Percentiles rank a stretch among this genome's conserved stretches.
Conservation (phyloP, 2,888 invertebrate genomes). For the Scaptomyza parva region DNA sequence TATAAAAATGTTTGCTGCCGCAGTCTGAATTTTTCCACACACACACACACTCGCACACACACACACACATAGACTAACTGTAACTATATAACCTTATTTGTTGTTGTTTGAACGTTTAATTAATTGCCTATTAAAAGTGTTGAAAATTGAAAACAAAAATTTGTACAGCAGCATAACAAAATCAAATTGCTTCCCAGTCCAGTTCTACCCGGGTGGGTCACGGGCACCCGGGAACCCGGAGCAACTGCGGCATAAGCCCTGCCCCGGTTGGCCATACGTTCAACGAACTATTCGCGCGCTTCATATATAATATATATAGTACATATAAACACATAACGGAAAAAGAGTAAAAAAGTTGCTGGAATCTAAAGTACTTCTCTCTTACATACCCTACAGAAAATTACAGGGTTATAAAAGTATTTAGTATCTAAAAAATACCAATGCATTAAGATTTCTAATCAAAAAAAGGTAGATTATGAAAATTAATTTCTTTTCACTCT, state of each 20-base stretch:
- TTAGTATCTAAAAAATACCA: neutral
- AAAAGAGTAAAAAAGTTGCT: neutral
- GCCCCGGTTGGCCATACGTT: conserved; percentile 10
- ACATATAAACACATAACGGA: conserved; percentile 3
- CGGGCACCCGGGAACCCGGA: conserved; percentile 7
- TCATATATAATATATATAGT: conserved; percentile 2
- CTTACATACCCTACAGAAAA: neutral
- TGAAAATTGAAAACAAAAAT: conserved; percentile 75
- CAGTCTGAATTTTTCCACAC: conserved; percentile 14
- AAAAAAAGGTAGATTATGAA: too few relatives aligned
- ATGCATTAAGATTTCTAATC: too few relatives aligned
- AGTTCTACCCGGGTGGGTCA: conserved; percentile 1
- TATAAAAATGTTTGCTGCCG: conserved; percentile 66
- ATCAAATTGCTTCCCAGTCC: conserved; percentile 39
- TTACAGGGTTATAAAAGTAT: neutral
- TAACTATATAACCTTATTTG: conserved; percentile 32
- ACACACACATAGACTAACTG: neutral
- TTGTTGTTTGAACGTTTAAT: conserved; percentile 65
- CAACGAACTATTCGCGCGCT: conserved; percentile 9
- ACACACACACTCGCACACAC: conserved; percentile 4
- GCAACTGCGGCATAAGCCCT: conserved; percentile 24
- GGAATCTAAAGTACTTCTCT: neutral
- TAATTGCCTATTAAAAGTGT: conserved; percentile 77
- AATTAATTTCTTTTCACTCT: too few relatives aligned
- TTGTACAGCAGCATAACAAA: conserved; percentile 26